phyloP scores from a whole-genome alignment of 2,888 invertebrate species.

The Siphonodentalium dalli region DNA sequence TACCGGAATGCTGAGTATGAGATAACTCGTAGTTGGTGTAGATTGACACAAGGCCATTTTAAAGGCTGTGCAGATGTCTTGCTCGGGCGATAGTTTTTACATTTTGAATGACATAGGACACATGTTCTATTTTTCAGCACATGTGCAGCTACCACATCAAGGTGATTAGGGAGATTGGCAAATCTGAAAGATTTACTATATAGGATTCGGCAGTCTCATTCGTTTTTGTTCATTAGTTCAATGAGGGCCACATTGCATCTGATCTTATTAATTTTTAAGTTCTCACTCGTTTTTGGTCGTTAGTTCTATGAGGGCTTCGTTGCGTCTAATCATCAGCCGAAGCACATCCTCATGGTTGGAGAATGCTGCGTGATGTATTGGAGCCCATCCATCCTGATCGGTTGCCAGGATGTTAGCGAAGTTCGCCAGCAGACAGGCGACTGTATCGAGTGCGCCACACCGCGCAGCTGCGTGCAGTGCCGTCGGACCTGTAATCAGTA shows the following conservation, averaged over 20 bases:
- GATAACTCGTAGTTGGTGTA: no score
- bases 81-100: no score
- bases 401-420: slow-evolving; percentile 55
- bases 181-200: no score
- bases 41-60: no score
- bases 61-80: no score
- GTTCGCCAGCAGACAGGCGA: slow-evolving; percentile 60
- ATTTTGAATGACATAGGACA: no score
- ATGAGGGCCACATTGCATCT: slow-evolving; percentile 56
- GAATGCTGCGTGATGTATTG: slow-evolving; percentile 64
- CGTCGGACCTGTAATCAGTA: slow-evolving; percentile 62
- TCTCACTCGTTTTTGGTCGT: slow-evolving; percentile 61
- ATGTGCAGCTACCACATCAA: no score
- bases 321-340: slow-evolving; percentile 56
- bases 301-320: slow-evolving; percentile 58
- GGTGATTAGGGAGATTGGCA: no score
- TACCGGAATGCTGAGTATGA: no score
- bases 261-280: no score
- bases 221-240: slow-evolving; percentile 61
- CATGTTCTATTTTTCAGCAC: no score
- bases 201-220: no score
- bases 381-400: slow-evolving; percentile 64
- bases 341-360: slow-evolving; percentile 62
- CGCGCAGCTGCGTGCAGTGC: slow-evolving; percentile 63
- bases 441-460: slow-evolving; percentile 62